These are phyloP conservation scores for Caenorhabditis sp. DNA, from an alignment of 2,888 invertebrate genomes.

Conservation along the genomic window DNA sequence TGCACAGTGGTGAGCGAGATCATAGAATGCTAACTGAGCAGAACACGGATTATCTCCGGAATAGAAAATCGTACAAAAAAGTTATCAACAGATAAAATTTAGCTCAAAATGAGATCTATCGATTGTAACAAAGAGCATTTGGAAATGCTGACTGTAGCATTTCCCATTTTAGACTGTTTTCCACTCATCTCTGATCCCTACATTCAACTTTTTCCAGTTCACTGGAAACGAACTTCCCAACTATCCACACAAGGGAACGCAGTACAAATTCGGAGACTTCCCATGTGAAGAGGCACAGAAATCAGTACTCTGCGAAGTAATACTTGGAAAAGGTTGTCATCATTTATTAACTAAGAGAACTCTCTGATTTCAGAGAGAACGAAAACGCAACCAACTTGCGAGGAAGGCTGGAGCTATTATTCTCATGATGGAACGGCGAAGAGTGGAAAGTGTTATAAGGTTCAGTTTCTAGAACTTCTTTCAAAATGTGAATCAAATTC, in stretches of 20 bases:
- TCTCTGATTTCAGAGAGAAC: slow-evolving; percentile 31
- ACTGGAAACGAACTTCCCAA: slow-evolving; percentile 61
- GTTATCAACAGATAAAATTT: too few relatives aligned
- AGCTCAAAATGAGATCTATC: too few relatives aligned
- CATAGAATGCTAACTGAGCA: too few relatives aligned
- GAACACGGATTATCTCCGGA: too few relatives aligned
- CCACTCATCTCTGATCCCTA: not conserved
- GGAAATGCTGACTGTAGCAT: too few relatives aligned
- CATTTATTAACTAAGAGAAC: too few relatives aligned
- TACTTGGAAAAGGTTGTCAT: slow-evolving; percentile 52
- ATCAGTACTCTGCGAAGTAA: slow-evolving; percentile 53
- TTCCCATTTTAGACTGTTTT: too few relatives aligned
- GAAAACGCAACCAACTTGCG: slow-evolving; percentile 29
- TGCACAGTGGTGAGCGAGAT: slow-evolving; percentile 58
- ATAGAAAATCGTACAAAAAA: too few relatives aligned
- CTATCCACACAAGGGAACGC: slow-evolving; percentile 59
- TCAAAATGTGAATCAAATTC: not conserved
- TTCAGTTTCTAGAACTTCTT: not conserved
- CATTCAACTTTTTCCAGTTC: slow-evolving; percentile 26
- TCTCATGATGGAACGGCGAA: slow-evolving; percentile 36
- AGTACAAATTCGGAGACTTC: slow-evolving; percentile 62
- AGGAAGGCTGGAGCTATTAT: slow-evolving; percentile 59
- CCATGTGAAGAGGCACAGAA: slow-evolving; percentile 52
- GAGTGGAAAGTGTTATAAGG: slow-evolving; percentile 56
- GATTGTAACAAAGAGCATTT: too few relatives aligned